phyloP scores from a whole-genome alignment of 1,140 invertebrate genomes.

The Zeugodacus cucurbitae region DNA sequence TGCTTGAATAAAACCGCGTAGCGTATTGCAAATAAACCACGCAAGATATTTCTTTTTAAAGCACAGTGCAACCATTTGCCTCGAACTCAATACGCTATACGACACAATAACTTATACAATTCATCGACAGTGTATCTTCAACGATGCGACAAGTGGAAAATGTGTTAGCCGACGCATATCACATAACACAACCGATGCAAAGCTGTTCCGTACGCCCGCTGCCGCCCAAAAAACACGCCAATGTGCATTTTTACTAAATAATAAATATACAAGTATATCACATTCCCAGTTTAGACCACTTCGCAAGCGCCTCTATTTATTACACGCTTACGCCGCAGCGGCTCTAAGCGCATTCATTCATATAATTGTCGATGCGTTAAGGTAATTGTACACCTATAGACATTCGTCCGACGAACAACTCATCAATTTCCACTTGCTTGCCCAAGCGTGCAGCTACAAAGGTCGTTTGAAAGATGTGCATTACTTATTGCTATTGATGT shows the following conservation, averaged over 20 bases:
- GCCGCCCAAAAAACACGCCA: not conserved
- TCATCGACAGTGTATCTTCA: not conserved
- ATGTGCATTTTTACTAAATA: not conserved
- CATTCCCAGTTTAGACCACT: not conserved
- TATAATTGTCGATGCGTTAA: conserved; percentile 67
- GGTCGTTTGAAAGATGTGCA: not conserved
- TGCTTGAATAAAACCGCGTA: too few relatives aligned
- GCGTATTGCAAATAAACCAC: too few relatives aligned
- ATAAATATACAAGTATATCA: not conserved
- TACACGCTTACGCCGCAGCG: not conserved
- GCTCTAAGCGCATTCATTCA: conserved; percentile 55
- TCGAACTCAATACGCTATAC: not conserved
- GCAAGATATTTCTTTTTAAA: too few relatives aligned
- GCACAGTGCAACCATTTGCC: not conserved
- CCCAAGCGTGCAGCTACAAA: not conserved
- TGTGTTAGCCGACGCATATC: conserved; percentile 53
- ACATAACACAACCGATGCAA: conserved; percentile 62
- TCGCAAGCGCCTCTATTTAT: not conserved
- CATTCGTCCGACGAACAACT: conserved; percentile 25
- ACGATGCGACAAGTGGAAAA: not conserved
- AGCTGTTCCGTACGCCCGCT: not conserved
- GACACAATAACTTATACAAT: not conserved
- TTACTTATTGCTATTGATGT: not conserved
- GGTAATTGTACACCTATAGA: conserved; percentile 62
- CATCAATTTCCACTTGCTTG: conserved; percentile 34